A percentile compares a stretch with the other conserved stretches of the same genome.
Evolutionary conservation across 1,140 invertebrate genomes (phyloP).

Genomic region (Drosophila fuyamai): DNA sequence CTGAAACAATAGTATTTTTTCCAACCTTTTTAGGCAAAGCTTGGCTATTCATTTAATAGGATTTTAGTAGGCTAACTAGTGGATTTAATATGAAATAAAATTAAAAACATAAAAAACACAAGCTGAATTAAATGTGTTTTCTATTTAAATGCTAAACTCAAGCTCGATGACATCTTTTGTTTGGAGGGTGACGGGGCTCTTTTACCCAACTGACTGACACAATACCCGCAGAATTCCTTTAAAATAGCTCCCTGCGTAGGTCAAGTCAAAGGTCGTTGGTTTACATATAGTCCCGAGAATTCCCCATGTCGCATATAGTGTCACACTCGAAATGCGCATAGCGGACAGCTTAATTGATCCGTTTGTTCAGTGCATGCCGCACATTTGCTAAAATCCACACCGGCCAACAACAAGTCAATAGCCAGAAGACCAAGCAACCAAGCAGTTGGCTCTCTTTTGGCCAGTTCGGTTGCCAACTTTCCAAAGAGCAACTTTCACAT

Average conservation of each 20-base stretch:
- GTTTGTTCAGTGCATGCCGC: conserved; percentile 51
- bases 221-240: conserved; percentile 6
- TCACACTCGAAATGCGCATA: conserved; percentile 51
- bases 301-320: conserved; percentile 25
- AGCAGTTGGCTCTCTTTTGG: conserved; percentile 18
- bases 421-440: neutral
- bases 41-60: conserved; percentile 13
- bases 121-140: conserved; percentile 11
- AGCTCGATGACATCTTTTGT: conserved; percentile 12
- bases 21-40: neutral
- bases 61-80: conserved; percentile 10
- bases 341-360: conserved; percentile 72
- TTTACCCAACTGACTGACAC: neutral
- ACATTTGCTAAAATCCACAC: conserved; percentile 41
- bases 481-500: conserved; percentile 77
- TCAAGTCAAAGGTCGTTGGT: conserved; percentile 31
- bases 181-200: neutral
- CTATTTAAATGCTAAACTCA: conserved; percentile 1
- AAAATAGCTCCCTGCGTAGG: conserved; percentile 11
- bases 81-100: conserved; percentile 13
- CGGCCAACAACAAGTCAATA: conserved; percentile 13
- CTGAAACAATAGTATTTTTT: neutral
- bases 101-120: neutral
- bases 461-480: conserved; percentile 52
- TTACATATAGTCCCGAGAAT: conserved; percentile 29